Evolutionary conservation across 2,888 invertebrate genomes (phyloP).

Genomic region (Plutella xylostella): DNA sequence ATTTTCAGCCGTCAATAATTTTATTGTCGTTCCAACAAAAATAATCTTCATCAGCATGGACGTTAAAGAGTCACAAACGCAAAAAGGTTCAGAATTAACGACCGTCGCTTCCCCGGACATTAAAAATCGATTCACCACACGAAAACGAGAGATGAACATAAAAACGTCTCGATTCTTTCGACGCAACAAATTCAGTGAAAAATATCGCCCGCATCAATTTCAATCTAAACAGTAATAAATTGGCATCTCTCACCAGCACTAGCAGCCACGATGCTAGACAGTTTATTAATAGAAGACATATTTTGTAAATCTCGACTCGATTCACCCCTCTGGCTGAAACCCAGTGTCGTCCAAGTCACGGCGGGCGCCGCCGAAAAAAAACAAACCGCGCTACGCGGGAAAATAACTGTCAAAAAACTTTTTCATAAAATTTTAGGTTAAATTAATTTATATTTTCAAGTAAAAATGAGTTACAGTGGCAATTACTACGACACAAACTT

Average conservation of each 20-base stretch:
- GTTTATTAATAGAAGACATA: conserved; percentile 61
- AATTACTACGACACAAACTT: conserved; percentile 26
- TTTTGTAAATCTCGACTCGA: conserved; percentile 57
- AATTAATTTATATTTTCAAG: too few relatives aligned
- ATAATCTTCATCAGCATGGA: too few relatives aligned
- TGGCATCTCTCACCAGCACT: conserved; percentile 57
- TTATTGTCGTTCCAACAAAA: too few relatives aligned
- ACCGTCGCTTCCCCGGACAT: conserved; percentile 19
- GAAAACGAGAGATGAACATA: conserved; percentile 42
- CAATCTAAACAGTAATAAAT: conserved; percentile 68
- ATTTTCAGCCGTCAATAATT: too few relatives aligned
- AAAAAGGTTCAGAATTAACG: not conserved
- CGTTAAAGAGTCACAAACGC: not conserved
- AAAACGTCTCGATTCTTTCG: conserved; percentile 55
- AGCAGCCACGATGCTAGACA: conserved; percentile 41
- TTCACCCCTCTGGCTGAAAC: conserved; percentile 48
- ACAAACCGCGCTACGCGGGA: conserved; percentile 23
- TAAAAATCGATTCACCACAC: conserved; percentile 49
- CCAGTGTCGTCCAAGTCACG: conserved; percentile 50
- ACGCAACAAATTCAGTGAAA: conserved; percentile 59
- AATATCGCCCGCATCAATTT: conserved; percentile 66
- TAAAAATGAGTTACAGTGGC: conserved; percentile 43
- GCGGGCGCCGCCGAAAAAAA: conserved; percentile 51
- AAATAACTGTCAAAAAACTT: conserved; percentile 23
- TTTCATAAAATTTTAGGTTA: conserved; percentile 14